Evolutionary conservation across 2,797 vertebrate species (phyloP).

Genomic region (Sibirionetta formosa): DNA sequence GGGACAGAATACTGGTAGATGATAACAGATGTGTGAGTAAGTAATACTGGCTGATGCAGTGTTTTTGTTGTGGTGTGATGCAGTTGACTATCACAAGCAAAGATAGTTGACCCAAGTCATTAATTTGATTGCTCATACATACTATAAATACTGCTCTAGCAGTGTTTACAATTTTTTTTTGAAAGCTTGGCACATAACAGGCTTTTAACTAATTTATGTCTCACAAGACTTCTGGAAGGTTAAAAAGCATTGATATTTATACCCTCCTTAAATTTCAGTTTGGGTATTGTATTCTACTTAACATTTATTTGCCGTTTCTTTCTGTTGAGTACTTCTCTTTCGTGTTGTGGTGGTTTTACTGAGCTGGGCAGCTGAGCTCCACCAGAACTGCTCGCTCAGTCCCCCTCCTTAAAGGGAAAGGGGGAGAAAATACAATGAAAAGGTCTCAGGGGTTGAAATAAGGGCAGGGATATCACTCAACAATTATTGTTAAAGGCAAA

Average conservation of each 20-base stretch:
- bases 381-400: no score
- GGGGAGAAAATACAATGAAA: no score
- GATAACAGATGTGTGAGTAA: slow-evolving; percentile 98
- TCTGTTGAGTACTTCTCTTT: neutral
- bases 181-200: neutral
- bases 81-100: neutral
- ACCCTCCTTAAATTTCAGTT: neutral
- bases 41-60: slow-evolving; percentile 77
- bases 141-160: neutral
- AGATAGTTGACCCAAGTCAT: neutral
- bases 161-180: neutral
- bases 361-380: no score
- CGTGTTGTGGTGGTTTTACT: neutral
- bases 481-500: no score
- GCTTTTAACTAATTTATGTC: neutral
- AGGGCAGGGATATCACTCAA: no score
- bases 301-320: neutral
- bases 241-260: neutral
- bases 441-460: no score
- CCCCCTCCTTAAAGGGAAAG: no score
- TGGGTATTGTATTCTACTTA: neutral
- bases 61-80: neutral
- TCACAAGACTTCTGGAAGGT: accelerated
- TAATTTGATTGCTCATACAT: neutral
- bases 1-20: slow-evolving; percentile 92